These are phyloP conservation scores for Caiman crocodilus DNA, from an alignment of 2,797 vertebrate genomes.

Conservation along the genomic window DNA sequence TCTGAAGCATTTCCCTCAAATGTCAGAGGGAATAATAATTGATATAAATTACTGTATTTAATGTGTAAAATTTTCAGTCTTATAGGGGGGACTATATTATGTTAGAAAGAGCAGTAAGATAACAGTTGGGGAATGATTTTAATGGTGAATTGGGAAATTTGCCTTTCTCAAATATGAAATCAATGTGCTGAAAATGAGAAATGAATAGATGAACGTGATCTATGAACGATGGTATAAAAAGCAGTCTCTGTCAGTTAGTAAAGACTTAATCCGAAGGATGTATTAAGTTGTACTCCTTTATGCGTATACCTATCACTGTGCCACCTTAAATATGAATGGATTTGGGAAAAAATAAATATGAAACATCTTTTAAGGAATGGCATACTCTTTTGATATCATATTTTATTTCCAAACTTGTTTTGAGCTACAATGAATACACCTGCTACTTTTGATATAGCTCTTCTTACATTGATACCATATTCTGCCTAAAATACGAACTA, in stretches of 20 bases:
- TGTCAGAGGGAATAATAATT: constrained; percentile 1
- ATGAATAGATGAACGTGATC: neutral
- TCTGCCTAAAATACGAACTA: constrained; percentile 7
- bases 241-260: neutral
- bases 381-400: neutral
- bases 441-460: neutral
- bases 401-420: neutral
- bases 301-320: neutral
- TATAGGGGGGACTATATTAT: neutral
- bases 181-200: neutral
- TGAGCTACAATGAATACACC: neutral
- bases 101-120: neutral
- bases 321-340: neutral
- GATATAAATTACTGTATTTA: neutral
- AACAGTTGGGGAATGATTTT: neutral
- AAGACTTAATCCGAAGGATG: neutral
- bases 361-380: neutral
- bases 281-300: neutral
- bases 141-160: neutral
- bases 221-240: neutral
- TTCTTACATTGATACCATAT: neutral
- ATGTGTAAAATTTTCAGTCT: constrained; percentile 11
- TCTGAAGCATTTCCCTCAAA: neutral
- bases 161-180: neutral
- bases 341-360: constrained; percentile 14